Conservation (phyloP, 2,888 invertebrate genomes). For the Malthinus flaveolus region DNA sequence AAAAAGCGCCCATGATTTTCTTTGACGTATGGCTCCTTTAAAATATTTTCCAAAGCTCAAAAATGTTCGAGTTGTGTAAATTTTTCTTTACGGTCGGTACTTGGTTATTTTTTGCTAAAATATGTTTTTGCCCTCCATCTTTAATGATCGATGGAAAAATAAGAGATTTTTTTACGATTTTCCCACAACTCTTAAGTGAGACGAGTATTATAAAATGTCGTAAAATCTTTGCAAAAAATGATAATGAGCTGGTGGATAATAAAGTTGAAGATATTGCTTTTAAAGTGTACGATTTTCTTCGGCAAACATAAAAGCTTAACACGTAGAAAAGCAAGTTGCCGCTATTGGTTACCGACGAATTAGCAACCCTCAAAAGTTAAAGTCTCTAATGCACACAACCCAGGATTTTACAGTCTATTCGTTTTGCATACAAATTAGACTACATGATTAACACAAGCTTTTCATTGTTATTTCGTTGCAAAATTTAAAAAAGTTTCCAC, state of each 20-base stretch:
- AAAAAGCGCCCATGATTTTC: neutral
- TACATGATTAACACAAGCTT: slow-evolving; percentile 30
- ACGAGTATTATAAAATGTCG: slow-evolving; percentile 6
- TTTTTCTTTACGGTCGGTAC: too few species aligned
- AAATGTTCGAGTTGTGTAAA: too few species aligned
- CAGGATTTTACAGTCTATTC: slow-evolving; percentile 30
- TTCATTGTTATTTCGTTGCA: slow-evolving; percentile 24
- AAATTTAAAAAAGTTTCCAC: slow-evolving; percentile 15
- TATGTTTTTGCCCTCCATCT: too few species aligned
- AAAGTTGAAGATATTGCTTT: slow-evolving; percentile 12
- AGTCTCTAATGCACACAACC: slow-evolving; percentile 29
- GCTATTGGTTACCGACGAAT: slow-evolving; percentile 28
- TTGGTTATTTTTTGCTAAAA: too few species aligned
- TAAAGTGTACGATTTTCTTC: slow-evolving; percentile 23
- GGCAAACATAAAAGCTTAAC: slow-evolving; percentile 29
- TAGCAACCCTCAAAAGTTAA: slow-evolving; percentile 31
- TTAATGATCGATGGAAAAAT: too few species aligned
- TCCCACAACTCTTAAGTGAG: neutral
- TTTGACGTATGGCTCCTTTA: too few species aligned
- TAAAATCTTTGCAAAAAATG: slow-evolving; percentile 15
- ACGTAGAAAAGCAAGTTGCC: slow-evolving; percentile 27
- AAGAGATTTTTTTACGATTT: too few species aligned
- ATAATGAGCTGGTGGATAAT: slow-evolving; percentile 20
- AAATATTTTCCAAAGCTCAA: too few species aligned
- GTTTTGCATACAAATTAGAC: slow-evolving; percentile 30